These are phyloP conservation scores for Bruchidius siliquastri DNA, from an alignment of 2,888 invertebrate species.

Conservation along the genomic window DNA sequence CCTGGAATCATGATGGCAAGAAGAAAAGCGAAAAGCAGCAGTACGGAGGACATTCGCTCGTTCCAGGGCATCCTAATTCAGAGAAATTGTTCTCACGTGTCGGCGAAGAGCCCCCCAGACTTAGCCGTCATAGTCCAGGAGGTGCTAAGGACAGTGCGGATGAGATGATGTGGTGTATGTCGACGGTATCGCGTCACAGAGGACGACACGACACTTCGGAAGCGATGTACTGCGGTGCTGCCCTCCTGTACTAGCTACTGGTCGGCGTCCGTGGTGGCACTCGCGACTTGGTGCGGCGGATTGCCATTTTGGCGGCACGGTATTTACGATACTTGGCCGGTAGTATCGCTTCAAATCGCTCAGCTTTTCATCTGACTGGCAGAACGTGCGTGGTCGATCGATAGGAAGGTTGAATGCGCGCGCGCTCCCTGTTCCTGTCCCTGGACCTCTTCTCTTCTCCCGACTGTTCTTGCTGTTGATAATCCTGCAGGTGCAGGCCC, in stretches of 20 bases:
- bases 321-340: neutral
- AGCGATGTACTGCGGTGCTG: neutral
- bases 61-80: slow-evolving; percentile 42
- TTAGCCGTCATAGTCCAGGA: slow-evolving; percentile 44
- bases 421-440: too few species aligned
- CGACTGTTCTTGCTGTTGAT: slow-evolving; percentile 19
- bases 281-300: neutral
- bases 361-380: slow-evolving; percentile 3
- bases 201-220: neutral
- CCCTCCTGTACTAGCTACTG: neutral
- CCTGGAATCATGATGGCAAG: slow-evolving; percentile 46
- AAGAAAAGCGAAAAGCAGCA: slow-evolving; percentile 43
- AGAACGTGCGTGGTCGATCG: neutral
- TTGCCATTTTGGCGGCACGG: neutral
- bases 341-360: neutral
- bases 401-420: slow-evolving; percentile 24
- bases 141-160: slow-evolving; percentile 26
- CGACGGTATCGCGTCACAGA: slow-evolving; percentile 10
- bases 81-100: slow-evolving; percentile 41
- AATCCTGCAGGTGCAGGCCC: neutral
- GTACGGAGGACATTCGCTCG: slow-evolving; percentile 40
- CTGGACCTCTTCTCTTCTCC: slow-evolving; percentile 27
- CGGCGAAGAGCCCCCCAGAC: slow-evolving; percentile 41
- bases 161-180: slow-evolving; percentile 13
- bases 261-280: neutral